Evolutionary conservation across 2,888 invertebrate species (phyloP).

Genomic region (Machimus rusticus): DNA sequence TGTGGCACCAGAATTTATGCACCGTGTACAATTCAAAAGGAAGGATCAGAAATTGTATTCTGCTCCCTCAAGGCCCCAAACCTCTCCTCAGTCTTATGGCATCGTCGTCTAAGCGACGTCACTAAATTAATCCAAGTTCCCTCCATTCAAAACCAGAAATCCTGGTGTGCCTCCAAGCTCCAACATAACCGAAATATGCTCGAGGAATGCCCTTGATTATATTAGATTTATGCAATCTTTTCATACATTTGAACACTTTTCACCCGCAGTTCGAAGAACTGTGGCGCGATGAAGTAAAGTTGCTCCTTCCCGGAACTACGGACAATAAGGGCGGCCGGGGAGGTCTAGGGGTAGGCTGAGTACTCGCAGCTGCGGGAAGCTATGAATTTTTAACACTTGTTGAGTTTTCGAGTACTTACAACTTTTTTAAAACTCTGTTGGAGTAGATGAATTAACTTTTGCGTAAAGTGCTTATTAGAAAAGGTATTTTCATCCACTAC

Average conservation of each 20-base stretch:
- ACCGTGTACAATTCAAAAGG: not conserved
- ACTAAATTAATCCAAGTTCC: not conserved
- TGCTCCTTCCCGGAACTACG: not conserved
- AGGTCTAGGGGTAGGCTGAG: not conserved
- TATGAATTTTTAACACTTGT: not conserved
- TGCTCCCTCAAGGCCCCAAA: not conserved
- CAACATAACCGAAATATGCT: not conserved
- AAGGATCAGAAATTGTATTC: not conserved
- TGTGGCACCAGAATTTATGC: not conserved
- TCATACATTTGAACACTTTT: not conserved
- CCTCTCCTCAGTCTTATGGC: not conserved
- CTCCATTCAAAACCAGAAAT: not conserved
- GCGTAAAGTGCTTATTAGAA: not conserved
- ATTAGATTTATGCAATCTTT: not conserved
- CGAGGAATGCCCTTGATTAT: not conserved
- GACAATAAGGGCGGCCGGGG: not conserved
- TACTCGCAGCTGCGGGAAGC: not conserved
- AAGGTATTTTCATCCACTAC: not conserved
- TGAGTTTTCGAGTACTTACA: not conserved
- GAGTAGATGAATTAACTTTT: not conserved
- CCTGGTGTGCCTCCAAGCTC: not conserved
- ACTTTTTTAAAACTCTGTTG: not conserved
- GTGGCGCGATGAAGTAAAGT: not conserved
- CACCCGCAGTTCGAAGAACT: not conserved
- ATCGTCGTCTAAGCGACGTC: not conserved